Evolutionary conservation across 2,797 vertebrate genomes (phyloP), one percentile per base, ranked within the genome.

Genomic region (Vespertilio murinus): DNA sequence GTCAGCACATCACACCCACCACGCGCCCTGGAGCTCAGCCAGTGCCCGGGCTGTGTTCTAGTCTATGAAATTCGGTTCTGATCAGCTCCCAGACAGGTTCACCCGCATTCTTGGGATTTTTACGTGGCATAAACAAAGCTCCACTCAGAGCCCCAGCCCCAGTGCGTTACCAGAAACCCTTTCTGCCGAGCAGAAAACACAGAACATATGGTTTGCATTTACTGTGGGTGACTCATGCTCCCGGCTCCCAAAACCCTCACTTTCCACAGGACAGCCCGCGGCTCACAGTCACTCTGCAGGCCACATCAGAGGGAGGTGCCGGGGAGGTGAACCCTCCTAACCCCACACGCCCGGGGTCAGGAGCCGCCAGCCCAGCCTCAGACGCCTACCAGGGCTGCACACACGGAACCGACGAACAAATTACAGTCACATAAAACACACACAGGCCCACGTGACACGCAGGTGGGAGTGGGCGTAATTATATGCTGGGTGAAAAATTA

Each of bases 161-260:
- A 96, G 97, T 9, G 96, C 96, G 94, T 96, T 97, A 96, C 88
- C 91, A 97, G 93, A 97, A 97, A 92, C 94, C 85, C 81, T 75
- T 69, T 82, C 93, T 86, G 89, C 94, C 87, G 77, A 80, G 67
- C 52, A 67, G 74, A 80, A n/a, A 89, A 9, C 23, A 75, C 88
- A 23, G 78, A 88, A 93, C 97, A 98, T 96, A 97, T 96, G 97
- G 97, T 97, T 97, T 95, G 93, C 96, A 97, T 98, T 98, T 97
- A 96, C 97, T 97, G 97, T 89, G 89, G 96, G 96, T 98, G 97
- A 98, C 96, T 98, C 98, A 98, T 87, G 94, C 88, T 96, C 93
- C 73, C 91, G 96, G 96, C 90, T 93, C 93, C 96, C 59, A 38
- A 96, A 96, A 97, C 95, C 96, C 96, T 94, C 95, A 92, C 95